phyloP scores from a whole-genome alignment of 2,113 vertebrate species.

The Cyprinus carpio region DNA sequence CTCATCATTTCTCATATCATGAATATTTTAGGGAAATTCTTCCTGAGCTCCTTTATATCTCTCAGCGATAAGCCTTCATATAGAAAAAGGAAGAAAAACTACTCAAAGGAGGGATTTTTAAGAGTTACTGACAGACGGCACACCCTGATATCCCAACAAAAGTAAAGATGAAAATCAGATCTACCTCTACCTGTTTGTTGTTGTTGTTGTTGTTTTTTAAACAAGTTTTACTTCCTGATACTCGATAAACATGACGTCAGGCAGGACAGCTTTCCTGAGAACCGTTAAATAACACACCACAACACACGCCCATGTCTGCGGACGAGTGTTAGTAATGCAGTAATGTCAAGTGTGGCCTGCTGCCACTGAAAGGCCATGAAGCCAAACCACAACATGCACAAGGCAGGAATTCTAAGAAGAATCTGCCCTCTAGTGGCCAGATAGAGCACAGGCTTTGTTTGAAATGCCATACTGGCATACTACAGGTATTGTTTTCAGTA shows the following conservation, averaged over 20 bases:
- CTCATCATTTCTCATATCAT: not conserved
- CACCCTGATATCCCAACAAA: not conserved
- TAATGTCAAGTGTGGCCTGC: not conserved
- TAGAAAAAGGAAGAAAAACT: not conserved
- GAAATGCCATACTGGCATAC: no score
- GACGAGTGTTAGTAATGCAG: not conserved
- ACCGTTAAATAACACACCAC: conserved; percentile 50
- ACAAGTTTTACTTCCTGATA: conserved; percentile 12
- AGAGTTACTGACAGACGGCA: not conserved
- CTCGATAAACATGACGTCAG: not conserved
- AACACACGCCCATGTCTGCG: conserved; percentile 10
- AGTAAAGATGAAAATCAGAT: not conserved
- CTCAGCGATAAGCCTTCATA: not conserved
- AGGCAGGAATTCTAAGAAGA: no score
- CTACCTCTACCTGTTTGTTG: not conserved
- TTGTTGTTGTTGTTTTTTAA: not conserved
- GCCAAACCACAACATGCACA: not conserved
- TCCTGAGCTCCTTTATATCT: not conserved
- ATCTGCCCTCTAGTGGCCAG: not conserved
- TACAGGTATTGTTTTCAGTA: no score
- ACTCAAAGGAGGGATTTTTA: not conserved
- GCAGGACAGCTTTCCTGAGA: conserved; percentile 47
- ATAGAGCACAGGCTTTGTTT: not conserved
- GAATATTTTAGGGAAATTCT: conserved; percentile 33
- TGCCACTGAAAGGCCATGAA: not conserved